These are phyloP conservation scores for Numenius phaeopus DNA, from an alignment of 2,797 vertebrate species.

Conservation along the genomic window DNA sequence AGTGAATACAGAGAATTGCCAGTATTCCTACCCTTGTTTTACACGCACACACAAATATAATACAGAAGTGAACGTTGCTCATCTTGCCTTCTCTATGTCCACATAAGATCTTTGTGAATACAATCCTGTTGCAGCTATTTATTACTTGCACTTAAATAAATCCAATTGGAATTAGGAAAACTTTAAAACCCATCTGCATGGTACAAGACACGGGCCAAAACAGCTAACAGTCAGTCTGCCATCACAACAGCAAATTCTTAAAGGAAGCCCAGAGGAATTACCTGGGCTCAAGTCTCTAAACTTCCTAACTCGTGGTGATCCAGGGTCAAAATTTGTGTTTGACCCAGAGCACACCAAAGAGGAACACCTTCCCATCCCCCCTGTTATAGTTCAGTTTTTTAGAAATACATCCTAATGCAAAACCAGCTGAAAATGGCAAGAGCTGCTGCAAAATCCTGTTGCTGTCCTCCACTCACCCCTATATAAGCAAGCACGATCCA, in stretches of 20 bases:
- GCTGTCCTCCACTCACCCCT: background rate
- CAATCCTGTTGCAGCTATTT: background rate
- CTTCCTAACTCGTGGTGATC: background rate
- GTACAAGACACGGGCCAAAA: background rate
- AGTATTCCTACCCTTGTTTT: background rate
- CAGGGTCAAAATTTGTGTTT: background rate
- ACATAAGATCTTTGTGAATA: background rate
- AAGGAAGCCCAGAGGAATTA: background rate
- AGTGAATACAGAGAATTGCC: conserved; percentile 45
- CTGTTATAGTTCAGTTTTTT: background rate
- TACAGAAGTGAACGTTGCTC: background rate
- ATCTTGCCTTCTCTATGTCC: background rate
- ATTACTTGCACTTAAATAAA: background rate
- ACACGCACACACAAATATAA: background rate
- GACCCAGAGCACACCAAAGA: background rate
- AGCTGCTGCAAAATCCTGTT: background rate
- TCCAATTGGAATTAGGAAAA: background rate
- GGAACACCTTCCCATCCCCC: background rate
- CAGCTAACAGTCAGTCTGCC: background rate
- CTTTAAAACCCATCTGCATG: background rate
- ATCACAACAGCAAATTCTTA: background rate
- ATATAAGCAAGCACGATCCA: background rate
- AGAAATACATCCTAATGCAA: background rate
- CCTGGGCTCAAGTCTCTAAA: background rate
- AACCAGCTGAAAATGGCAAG: background rate